Evolutionary conservation across 2,113 vertebrate species (phyloP).

Genomic region (Catagonus wagneri): DNA sequence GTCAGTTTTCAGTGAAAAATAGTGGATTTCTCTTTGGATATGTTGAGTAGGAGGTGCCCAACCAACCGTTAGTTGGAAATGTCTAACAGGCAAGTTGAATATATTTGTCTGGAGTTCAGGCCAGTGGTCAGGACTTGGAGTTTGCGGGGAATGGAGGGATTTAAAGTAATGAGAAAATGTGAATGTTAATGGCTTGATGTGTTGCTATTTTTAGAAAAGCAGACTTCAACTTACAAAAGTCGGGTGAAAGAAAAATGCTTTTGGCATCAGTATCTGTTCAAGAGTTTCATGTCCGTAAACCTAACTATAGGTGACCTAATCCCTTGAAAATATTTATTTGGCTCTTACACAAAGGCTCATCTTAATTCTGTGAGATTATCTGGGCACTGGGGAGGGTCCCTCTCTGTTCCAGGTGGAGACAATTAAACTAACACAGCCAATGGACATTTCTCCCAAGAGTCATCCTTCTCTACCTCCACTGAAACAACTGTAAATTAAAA

Average conservation of each 20-base stretch:
- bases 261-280: slow-evolving; percentile 2
- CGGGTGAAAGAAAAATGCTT: slow-evolving; percentile 39
- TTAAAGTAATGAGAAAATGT: slow-evolving; percentile 60
- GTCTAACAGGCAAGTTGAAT: slow-evolving; percentile 21
- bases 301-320: slow-evolving; percentile 57
- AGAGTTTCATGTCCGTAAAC: slow-evolving; percentile 30
- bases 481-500: slow-evolving; percentile 31
- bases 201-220: slow-evolving; percentile 70
- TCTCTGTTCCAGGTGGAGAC: slow-evolving; percentile 36
- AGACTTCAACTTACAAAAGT: background rate
- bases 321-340: slow-evolving; percentile 75
- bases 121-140: slow-evolving; percentile 15
- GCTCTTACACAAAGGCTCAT: slow-evolving; percentile 39
- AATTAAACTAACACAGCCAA: background rate
- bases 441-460: background rate
- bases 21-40: background rate
- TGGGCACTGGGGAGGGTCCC: background rate
- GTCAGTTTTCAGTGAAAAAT: slow-evolving; percentile 59
- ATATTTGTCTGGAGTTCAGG: slow-evolving; percentile 39
- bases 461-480: background rate
- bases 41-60: slow-evolving; percentile 15
- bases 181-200: slow-evolving; percentile 60
- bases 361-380: slow-evolving; percentile 42
- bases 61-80: background rate
- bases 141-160: slow-evolving; percentile 40